phyloP scores from a whole-genome alignment of 1,140 invertebrate genomes.

The Maniola jurtina region DNA sequence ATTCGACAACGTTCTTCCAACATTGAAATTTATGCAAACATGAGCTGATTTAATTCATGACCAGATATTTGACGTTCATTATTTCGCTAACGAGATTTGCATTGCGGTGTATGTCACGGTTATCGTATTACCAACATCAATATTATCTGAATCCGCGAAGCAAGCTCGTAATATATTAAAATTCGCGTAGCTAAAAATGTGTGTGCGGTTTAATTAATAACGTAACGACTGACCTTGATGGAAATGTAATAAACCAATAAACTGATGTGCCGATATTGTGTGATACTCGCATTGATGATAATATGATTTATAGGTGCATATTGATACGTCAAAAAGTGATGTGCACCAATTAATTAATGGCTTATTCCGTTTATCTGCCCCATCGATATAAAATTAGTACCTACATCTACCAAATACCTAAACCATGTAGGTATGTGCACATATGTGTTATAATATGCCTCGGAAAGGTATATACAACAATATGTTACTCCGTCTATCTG shows the following conservation, averaged over 20 bases:
- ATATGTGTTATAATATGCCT: no score
- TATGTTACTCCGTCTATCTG: no score
- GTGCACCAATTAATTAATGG: no score
- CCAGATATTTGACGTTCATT: slow-evolving; percentile 15
- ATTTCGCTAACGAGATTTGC: slow-evolving; percentile 11
- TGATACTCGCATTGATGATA: neutral
- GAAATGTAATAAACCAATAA: neutral
- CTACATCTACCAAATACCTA: no score
- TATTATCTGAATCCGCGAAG: neutral
- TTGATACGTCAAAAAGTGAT: no score
- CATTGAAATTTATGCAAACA: slow-evolving; percentile 17
- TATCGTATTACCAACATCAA: slow-evolving; percentile 6
- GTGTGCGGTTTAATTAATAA: neutral
- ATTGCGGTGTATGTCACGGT: slow-evolving; percentile 8
- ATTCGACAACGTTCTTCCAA: slow-evolving; percentile 1
- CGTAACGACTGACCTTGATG: neutral
- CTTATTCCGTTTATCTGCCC: no score
- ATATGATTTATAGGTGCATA: neutral
- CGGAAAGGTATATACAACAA: no score
- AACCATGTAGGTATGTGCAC: no score
- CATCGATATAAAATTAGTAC: no score
- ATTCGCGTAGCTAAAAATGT: neutral
- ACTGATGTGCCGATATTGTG: neutral
- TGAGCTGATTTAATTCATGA: neutral
- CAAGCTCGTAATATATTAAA: neutral